Base-by-base conservation (phyloP, 1,140 invertebrate species). In the Pogonomyrmex barbatus region DNA sequence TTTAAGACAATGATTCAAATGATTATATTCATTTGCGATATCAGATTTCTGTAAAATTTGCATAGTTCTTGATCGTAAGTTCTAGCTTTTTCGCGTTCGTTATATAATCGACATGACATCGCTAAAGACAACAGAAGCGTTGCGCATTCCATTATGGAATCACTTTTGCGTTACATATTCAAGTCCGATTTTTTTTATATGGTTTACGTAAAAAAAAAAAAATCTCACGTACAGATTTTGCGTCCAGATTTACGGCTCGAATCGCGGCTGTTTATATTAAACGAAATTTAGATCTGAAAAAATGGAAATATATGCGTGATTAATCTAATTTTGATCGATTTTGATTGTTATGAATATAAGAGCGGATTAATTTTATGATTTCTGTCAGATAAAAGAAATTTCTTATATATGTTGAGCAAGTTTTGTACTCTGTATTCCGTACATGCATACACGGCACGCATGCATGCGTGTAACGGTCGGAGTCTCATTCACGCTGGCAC, bases 401-500 rank as follows among this genome's bases (percentile, higher is more conserved):
- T 5, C 10, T 67, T 30, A 47, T 17, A 45, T 6, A 17, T 8
- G 30, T 33, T 0, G 9, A 30, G 42, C 42, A 47, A 68, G 4
- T 68, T 50, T 50, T 12, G 42, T 10, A 6, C 9, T 24, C 24
- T 33, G 42, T 14, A 47, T 24, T 50, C 17, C 42, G 52, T 0
- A 52, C 17, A 58, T 52, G 24, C 52, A 60, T 4, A 68, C 45
- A 50, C 42, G 45, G 63, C 63, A 50, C 65, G 65, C 65, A 47
- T 30, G 65, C 65, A 68, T 2, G 42, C 42, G 24, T 30, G 65
- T 42, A 50, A 14, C 36, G 3, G 54, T n/a, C 62, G 70, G 73
- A 50, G 58, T 84, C 91, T 90, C 92, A 92, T 93, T 93, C 89
- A 92, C 91, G 87, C 83, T 89, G 85, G 82, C 77, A 78, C 82